These are phyloP conservation scores for Linurgus olivaceus DNA, from an alignment of 2,797 vertebrate genomes.

Conservation along the genomic window DNA sequence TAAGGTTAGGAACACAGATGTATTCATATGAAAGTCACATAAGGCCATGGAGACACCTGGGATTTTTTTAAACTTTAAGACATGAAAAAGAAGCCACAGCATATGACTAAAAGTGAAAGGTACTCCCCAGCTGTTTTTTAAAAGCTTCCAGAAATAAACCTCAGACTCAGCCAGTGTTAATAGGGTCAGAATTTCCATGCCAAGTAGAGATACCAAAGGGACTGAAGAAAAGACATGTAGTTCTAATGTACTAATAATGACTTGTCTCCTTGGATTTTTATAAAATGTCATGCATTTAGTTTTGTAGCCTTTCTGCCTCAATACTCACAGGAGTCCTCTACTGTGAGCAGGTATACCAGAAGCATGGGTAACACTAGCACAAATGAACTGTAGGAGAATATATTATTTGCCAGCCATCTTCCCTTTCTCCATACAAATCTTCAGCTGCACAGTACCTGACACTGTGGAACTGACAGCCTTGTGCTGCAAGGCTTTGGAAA, in stretches of 20 bases:
- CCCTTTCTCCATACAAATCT: not conserved
- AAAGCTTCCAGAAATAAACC: slow-evolving; percentile 52
- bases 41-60: slow-evolving; percentile 1
- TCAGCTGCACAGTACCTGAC: not conserved
- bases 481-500: not conserved
- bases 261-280: not conserved
- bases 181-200: slow-evolving; percentile 31
- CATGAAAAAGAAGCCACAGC: not conserved
- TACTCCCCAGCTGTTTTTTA: slow-evolving; percentile 33
- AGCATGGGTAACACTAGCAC: not conserved
- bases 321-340: not conserved
- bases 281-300: not conserved
- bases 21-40: not conserved
- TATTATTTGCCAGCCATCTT: not conserved
- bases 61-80: slow-evolving; percentile 1
- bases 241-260: slow-evolving; percentile 25
- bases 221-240: not conserved
- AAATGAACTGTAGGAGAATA: not conserved
- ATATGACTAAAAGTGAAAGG: slow-evolving; percentile 21
- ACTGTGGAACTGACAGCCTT: not conserved
- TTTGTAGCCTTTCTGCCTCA: not conserved
- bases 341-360: not conserved
- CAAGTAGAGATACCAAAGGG: not conserved
- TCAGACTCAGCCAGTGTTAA: not conserved
- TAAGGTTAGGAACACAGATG: not conserved